Base-by-base conservation (phyloP, 2,888 invertebrate species). In the Apoda limacodes region DNA sequence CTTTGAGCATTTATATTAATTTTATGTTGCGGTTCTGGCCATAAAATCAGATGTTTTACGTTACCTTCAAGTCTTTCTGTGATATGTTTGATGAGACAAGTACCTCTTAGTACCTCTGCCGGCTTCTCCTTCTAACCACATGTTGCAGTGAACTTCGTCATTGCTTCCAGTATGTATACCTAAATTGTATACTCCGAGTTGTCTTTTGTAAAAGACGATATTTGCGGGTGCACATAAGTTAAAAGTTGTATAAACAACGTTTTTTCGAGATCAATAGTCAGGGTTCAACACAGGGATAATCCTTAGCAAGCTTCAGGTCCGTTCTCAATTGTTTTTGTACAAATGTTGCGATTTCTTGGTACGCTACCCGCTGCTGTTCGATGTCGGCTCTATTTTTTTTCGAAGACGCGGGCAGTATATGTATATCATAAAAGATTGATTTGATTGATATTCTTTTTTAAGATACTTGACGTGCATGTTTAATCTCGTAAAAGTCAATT, bases 121-220 rank as follows among this genome's bases (percentile, higher is more conserved):
- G 1, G 44, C 44, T 28, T 44, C 40, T n/a, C 39, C 41, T 40
- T 47, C 44, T 19, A 41, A 30, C 43, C 42, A 44, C 11, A 40
- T 28, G 30, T 42, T 28, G 20, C 41, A 46, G 28, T 40, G 25
- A 5, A 25, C 40, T 30, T 33, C 9, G 22, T 35, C 39, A 4
- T 28, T 28, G 10, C 29, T 39, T 4, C 34, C 42, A 5, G 33
- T n/a, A 17, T 44, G 45, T 19, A 47, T 43, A 12, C 45, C 43
- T 9, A 35, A 22, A 30, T 46, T 46, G 24, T 42, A 46, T 4
- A 45, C 28, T 41, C 43, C 40, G 1, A 48, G 35, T 23, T 46
- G 47, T 19, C 42, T 34, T 36, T 48, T 49, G 25, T 49, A 48
- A 30, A 43, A 46, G 13, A 43, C 40, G n/a, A n/a, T n/a, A n/a